Evolutionary conservation across 2,113 vertebrate genomes (phyloP).

Genomic region (Centrocercus urophasianus): DNA sequence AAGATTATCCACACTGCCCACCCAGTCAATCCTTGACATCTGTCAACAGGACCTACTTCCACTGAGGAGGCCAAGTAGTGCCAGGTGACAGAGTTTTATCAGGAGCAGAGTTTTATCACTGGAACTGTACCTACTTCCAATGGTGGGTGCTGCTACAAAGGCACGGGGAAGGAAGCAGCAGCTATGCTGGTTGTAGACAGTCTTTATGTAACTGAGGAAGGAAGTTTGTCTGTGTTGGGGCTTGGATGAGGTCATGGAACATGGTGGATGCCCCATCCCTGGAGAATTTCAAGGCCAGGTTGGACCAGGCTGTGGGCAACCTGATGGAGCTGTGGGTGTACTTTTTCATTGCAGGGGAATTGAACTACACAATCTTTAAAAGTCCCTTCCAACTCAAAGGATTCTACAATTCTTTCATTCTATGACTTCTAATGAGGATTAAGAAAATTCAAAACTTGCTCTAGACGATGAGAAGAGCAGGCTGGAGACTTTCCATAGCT

Average conservation of each 20-base stretch:
- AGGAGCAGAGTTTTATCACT: fast-evolving
- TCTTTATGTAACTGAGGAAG: background rate
- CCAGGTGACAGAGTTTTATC: background rate
- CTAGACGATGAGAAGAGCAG: background rate
- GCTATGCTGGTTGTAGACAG: background rate
- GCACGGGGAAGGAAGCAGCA: background rate
- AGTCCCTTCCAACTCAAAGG: too few species aligned
- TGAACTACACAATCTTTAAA: too few species aligned
- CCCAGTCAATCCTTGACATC: background rate
- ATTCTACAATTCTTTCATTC: too few species aligned
- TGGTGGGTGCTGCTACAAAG: fast-evolving
- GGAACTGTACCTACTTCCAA: fast-evolving
- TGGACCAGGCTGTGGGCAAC: too few species aligned
- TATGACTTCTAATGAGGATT: background rate
- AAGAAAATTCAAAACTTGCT: background rate
- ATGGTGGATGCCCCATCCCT: too few species aligned
- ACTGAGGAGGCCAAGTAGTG: fast-evolving
- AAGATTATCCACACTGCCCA: fast-evolving
- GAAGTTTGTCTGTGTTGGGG: background rate
- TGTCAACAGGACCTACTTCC: background rate
- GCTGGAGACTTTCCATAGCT: background rate
- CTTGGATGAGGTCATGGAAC: background rate
- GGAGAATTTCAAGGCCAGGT: too few species aligned
- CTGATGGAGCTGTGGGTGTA: too few species aligned
- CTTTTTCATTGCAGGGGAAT: too few species aligned